These are phyloP conservation scores for Sceloporus undulatus DNA, from an alignment of 2,113 vertebrate genomes.

Conservation along the genomic window DNA sequence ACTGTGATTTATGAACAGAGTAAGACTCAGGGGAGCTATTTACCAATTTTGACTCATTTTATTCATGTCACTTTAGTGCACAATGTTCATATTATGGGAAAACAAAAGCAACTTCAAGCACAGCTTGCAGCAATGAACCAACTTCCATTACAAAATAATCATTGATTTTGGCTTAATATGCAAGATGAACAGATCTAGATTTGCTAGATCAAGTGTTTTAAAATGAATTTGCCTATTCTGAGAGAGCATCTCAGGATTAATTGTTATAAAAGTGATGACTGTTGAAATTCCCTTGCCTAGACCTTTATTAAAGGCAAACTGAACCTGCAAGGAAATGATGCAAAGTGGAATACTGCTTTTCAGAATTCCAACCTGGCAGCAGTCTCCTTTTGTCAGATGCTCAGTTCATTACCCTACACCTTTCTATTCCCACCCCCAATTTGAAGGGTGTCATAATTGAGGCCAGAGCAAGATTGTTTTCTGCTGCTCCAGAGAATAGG, in stretches of 20 bases:
- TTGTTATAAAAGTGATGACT: not conserved
- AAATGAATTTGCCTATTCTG: not conserved
- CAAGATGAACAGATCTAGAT: not conserved
- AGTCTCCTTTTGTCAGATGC: not conserved
- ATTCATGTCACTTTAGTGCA: constrained; percentile 60
- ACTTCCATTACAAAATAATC: constrained; percentile 45
- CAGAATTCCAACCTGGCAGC: not conserved
- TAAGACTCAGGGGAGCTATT: constrained; percentile 68
- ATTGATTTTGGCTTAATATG: constrained; percentile 14
- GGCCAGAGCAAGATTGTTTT: too few species aligned
- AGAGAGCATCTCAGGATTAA: too few species aligned
- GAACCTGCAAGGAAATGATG: not conserved
- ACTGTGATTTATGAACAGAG: constrained; percentile 73
- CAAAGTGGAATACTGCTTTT: too few species aligned
- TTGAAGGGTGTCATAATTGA: too few species aligned
- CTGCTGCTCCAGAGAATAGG: too few species aligned
- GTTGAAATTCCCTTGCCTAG: not conserved
- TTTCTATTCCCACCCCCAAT: not conserved
- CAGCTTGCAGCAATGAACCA: constrained; percentile 36
- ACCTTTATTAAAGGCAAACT: not conserved
- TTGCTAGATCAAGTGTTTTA: not conserved
- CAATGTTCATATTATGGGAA: constrained; percentile 39
- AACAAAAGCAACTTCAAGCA: constrained; percentile 21
- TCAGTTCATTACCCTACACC: not conserved
- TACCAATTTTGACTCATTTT: constrained; percentile 59